Evolutionary conservation across 2,797 vertebrate genomes (phyloP), one percentile per base, ranked within the genome.

Genomic region (Sebastes itinus): DNA sequence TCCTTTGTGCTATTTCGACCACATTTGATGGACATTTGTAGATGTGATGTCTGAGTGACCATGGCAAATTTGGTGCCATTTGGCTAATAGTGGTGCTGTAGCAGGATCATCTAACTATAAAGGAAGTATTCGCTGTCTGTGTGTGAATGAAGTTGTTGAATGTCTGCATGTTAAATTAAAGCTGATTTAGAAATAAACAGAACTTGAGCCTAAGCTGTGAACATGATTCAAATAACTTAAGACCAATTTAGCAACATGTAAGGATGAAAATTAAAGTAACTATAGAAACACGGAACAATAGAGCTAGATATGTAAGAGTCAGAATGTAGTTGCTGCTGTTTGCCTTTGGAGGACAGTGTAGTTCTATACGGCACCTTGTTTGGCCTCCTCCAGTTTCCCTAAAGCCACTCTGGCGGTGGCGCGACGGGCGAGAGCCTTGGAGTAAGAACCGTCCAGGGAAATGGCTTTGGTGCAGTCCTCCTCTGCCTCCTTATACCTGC

Each of bases 381-480:
- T 93, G 79, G 98, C 99, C 79, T 97, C 97, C 68, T 91, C 90
- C 42, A 96, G 87, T 63, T 96, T 97, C 67, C 97, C 95, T 77
- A 98, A 91, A 61, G 96, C 96, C 80, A 94, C 93, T 91, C 97
- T 95, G 61, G 99, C 98, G 20, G 97, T 97, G 75, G 96, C 98
- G 74, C 98, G 96, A 83, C 99, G 96, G 65, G 98, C 97, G 65
- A 98, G 98, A 12, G 98, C 99, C 94, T 99, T 99, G 54, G 95
- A 96, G 89, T 99, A 99, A 0, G 97, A 96, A 5, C 81, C 73
- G 91, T 99, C 99, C 77, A 99, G 93, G 52, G 85, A 89, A 54
- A 99, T 92, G 67, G 99, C 98, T 78, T 84, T 93, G 11, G 95
- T 96, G 87, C 99, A 99, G 91, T 99, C 99, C 65, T 96, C 91